phyloP scores from a whole-genome alignment of 2,888 invertebrate species.

The Cactoblastis cactorum region DNA sequence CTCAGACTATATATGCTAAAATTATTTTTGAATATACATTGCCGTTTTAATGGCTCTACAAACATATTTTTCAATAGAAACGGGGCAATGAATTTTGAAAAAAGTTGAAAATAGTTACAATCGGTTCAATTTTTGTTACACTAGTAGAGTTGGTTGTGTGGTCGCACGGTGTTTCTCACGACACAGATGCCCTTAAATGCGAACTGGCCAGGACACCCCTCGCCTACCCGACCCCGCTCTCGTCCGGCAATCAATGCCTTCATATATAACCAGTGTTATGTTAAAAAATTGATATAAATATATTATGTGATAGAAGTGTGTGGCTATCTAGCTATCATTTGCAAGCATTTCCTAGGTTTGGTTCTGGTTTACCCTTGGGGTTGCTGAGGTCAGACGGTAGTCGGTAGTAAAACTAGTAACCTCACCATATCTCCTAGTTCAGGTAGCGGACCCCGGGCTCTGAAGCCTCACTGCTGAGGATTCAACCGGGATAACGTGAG shows the following conservation, averaged over 20 bases:
- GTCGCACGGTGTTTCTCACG: constrained; percentile 59
- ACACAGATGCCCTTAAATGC: constrained; percentile 64
- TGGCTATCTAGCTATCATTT: too few relatives aligned
- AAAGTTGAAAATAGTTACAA: not conserved
- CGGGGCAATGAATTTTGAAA: constrained; percentile 8
- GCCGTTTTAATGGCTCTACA: not conserved
- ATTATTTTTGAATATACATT: constrained; percentile 14
- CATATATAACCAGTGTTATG: constrained; percentile 14
- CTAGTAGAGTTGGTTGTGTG: constrained; percentile 29
- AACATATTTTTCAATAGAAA: not conserved
- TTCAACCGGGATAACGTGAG: too few relatives aligned
- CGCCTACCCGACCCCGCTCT: constrained; percentile 20
- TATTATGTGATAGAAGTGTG: too few relatives aligned
- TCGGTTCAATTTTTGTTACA: constrained; percentile 14
- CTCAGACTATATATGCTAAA: not conserved
- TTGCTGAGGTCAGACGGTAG: too few relatives aligned
- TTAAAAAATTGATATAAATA: constrained; percentile 16
- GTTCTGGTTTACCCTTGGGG: too few relatives aligned
- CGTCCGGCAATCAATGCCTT: constrained; percentile 23
- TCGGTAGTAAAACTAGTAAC: too few relatives aligned
- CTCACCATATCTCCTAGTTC: too few relatives aligned
- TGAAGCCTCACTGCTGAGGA: too few relatives aligned
- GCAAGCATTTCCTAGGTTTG: too few relatives aligned
- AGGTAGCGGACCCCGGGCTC: too few relatives aligned
- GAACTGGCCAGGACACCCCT: constrained; percentile 30